phyloP scores from a whole-genome alignment of 2,113 vertebrate species.

The Chionis minor region DNA sequence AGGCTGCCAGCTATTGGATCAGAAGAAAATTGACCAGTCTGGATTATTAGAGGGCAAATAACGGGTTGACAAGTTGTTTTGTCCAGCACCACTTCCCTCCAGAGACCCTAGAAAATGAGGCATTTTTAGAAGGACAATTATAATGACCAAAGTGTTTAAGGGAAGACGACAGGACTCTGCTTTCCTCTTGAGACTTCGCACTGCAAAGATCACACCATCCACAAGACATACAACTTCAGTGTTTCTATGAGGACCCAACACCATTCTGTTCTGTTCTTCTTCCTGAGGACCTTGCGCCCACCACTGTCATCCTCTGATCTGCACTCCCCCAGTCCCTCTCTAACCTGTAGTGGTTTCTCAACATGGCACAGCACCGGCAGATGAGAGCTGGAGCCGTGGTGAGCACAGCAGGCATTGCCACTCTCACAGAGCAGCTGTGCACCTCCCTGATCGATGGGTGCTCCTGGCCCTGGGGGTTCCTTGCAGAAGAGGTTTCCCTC shows the following conservation, averaged over 20 bases:
- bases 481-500: background rate
- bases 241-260: background rate
- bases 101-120: background rate
- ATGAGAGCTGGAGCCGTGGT: background rate
- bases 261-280: background rate
- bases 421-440: background rate
- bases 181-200: background rate
- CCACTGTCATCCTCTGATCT: background rate
- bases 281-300: background rate
- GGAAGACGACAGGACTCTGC: background rate
- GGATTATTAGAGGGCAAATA: background rate
- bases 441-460: accelerated
- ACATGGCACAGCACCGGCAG: background rate
- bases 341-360: background rate
- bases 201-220: background rate
- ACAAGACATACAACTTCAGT: background rate
- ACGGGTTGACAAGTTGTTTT: background rate
- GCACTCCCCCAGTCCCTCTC: background rate
- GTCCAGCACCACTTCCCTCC: background rate
- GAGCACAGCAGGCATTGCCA: background rate
- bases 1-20: background rate
- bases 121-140: background rate
- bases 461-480: background rate
- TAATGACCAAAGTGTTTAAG: background rate
- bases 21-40: background rate